Conservation (phyloP, 2,113 vertebrate genomes). For the Neolamprologus ventralis region DNA sequence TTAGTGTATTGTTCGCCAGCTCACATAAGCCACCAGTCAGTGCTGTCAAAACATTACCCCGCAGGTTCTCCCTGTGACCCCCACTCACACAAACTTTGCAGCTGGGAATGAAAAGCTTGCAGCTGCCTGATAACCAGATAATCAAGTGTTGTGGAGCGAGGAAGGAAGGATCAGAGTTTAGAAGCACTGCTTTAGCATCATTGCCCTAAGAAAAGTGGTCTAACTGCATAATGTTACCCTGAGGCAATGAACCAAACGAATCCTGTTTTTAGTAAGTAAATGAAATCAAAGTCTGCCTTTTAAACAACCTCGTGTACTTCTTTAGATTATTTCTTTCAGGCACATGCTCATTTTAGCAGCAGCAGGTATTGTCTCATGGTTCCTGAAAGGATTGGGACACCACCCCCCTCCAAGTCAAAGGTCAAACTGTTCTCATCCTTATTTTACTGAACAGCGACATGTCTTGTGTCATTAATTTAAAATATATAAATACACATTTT, state of each 20-base stretch:
- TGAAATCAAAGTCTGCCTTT: background rate
- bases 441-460: background rate
- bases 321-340: background rate
- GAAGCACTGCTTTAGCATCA: background rate
- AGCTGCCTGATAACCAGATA: background rate
- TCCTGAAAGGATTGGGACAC: background rate
- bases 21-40: background rate
- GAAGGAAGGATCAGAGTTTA: background rate
- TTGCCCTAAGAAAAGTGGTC: background rate
- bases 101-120: background rate
- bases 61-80: background rate
- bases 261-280: background rate
- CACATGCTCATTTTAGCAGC: background rate
- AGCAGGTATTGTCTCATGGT: background rate
- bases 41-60: background rate
- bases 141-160: background rate
- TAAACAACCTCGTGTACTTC: rapidly evolving
- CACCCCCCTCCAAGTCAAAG: background rate
- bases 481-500: background rate
- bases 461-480: background rate
- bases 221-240: background rate
- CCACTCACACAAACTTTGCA: background rate
- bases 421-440: background rate
- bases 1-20: background rate
- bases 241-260: background rate